Percentiles rank a stretch among this genome's conserved stretches.
Conservation (phyloP, 2,797 vertebrate species). For the Siniperca undulata region DNA sequence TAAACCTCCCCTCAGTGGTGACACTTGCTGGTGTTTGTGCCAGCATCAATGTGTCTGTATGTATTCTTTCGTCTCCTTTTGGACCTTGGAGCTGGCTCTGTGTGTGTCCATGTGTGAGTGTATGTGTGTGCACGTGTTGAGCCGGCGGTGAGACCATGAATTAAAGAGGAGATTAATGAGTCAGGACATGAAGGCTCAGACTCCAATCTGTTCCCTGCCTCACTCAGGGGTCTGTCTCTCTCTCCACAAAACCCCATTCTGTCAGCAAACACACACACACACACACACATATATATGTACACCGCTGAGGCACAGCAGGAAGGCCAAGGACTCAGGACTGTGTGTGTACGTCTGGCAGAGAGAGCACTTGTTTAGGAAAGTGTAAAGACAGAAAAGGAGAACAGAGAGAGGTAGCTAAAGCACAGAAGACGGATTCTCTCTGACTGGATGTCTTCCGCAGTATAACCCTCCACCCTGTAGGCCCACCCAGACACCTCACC, state of each 20-base stretch:
- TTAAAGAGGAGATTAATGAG: conserved; percentile 87
- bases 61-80: conserved; percentile 37
- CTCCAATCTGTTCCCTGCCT: conserved; percentile 83
- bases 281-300: conserved; percentile 38
- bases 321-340: conserved; percentile 42
- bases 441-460: conserved; percentile 26
- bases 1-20: conserved; percentile 44
- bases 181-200: conserved; percentile 82
- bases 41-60: conserved; percentile 24
- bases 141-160: conserved; percentile 77
- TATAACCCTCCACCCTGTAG: conserved; percentile 50
- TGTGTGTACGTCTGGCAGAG: conserved; percentile 41
- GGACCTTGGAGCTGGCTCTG: conserved; percentile 39
- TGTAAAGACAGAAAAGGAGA: conserved; percentile 26
- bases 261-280: conserved; percentile 69
- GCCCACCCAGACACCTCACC: conserved; percentile 60
- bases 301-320: conserved; percentile 40
- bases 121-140: conserved; percentile 55
- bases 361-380: conserved; percentile 35
- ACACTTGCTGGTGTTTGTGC: conserved; percentile 42
- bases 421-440: not conserved
- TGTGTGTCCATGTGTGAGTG: conserved; percentile 12
- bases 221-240: conserved; percentile 70
- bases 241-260: conserved; percentile 79
- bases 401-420: not conserved